Conservation (phyloP, 2,888 invertebrate species). For the Phortica okadai region DNA sequence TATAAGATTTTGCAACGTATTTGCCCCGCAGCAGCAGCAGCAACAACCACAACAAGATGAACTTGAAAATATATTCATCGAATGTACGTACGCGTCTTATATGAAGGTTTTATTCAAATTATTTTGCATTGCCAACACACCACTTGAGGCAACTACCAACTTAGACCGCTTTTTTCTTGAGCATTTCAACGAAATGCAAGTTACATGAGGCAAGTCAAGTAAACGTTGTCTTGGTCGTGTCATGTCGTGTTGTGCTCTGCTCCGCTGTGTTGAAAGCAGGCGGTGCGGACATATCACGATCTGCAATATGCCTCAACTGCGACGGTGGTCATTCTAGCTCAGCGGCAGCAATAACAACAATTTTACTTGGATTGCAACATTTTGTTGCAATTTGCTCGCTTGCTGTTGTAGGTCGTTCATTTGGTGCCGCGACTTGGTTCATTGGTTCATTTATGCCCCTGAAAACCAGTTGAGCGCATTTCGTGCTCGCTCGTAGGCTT, state of each 20-base stretch:
- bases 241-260: neutral
- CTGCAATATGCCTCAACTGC: neutral
- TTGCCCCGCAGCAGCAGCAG: slow-evolving; percentile 23
- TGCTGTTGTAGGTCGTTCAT: slow-evolving; percentile 18
- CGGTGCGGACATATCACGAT: slow-evolving; percentile 30
- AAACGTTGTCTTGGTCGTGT: too few relatives aligned
- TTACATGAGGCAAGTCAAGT: neutral
- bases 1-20: slow-evolving; percentile 33
- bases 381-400: slow-evolving; percentile 37
- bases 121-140: neutral
- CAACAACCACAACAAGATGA: slow-evolving; percentile 28
- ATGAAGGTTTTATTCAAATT: slow-evolving; percentile 29
- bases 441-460: neutral
- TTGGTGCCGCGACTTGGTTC: neutral
- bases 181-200: neutral
- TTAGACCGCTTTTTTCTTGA: neutral
- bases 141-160: neutral
- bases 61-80: slow-evolving; percentile 37
- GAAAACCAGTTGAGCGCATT: slow-evolving; percentile 23
- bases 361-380: slow-evolving; percentile 13
- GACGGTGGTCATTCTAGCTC: neutral
- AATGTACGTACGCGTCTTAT: neutral
- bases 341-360: neutral
- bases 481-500: slow-evolving; percentile 22
- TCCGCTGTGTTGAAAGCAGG: slow-evolving; percentile 27